Conservation (phyloP, 2,113 vertebrate genomes). For the Oncorhynchus gorbuscha region DNA sequence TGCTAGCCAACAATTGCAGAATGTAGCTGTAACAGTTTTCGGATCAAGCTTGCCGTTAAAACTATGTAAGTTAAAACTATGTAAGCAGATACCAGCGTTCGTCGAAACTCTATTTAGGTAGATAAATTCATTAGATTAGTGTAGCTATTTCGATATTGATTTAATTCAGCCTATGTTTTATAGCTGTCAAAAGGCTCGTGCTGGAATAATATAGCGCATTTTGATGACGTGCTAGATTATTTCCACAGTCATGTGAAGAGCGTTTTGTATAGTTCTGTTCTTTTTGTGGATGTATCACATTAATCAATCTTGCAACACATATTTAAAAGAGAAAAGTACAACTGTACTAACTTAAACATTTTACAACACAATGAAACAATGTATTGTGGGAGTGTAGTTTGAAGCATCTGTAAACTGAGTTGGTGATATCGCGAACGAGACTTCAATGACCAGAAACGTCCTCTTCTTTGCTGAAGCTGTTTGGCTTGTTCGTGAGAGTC, state of each 20-base stretch:
- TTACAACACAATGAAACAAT: background rate
- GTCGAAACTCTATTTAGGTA: too few relatives aligned
- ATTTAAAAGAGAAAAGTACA: background rate
- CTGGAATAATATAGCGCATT: background rate
- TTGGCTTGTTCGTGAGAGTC: background rate
- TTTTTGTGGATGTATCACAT: background rate
- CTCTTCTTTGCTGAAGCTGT: conserved; percentile 10
- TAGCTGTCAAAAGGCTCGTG: background rate
- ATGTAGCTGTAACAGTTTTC: too few relatives aligned
- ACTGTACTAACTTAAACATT: conserved; percentile 5
- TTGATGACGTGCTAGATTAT: conserved; percentile 39
- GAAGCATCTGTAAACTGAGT: background rate
- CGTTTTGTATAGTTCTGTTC: background rate
- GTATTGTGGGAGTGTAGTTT: conserved; percentile 37
- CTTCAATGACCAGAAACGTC: conserved; percentile 37
- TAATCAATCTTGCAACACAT: background rate
- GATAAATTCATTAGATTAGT: too few relatives aligned
- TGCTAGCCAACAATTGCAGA: too few relatives aligned
- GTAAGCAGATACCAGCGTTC: too few relatives aligned
- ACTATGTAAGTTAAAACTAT: too few relatives aligned
- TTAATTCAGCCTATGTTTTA: too few relatives aligned
- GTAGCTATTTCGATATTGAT: too few relatives aligned
- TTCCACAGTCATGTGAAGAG: background rate
- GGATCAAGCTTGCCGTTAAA: too few relatives aligned
- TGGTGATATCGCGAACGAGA: background rate